Percentiles rank a stretch among this genome's conserved stretches.
Evolutionary conservation across 2,888 invertebrate genomes (phyloP).

Genomic region (Gandaritis pyraliata): DNA sequence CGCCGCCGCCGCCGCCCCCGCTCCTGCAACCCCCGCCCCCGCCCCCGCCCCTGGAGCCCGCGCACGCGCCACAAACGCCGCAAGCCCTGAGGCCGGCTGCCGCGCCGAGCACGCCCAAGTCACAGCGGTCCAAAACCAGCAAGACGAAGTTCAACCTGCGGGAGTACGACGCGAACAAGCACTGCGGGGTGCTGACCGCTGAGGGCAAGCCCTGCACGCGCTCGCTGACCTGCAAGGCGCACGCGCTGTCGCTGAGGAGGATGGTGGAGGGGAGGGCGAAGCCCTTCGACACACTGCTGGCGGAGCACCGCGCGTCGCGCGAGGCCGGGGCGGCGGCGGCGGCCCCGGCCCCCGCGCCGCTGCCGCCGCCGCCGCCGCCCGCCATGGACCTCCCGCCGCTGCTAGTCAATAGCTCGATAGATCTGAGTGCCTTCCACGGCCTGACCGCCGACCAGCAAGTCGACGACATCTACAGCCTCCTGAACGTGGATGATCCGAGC

Average conservation of each 20-base stretch:
- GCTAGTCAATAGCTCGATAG: slow-evolving; percentile 69
- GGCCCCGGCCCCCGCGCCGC: slow-evolving; percentile 46
- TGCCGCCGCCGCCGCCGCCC: slow-evolving; percentile 43
- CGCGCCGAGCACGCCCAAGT: slow-evolving; percentile 57
- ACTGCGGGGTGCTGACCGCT: slow-evolving; percentile 90
- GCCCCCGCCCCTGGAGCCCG: slow-evolving; percentile 41
- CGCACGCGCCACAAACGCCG: slow-evolving; percentile 37
- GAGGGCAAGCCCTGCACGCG: slow-evolving; percentile 91
- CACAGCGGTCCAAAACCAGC: slow-evolving; percentile 59
- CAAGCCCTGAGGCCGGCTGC: slow-evolving; percentile 45
- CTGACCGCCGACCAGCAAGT: slow-evolving; percentile 74
- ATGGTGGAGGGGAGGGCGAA: slow-evolving; percentile 89
- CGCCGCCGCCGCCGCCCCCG: slow-evolving; percentile 63
- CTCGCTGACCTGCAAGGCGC: slow-evolving; percentile 89
- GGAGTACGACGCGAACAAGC: slow-evolving; percentile 92
- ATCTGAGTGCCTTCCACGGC: slow-evolving; percentile 67
- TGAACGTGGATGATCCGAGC: slow-evolving; percentile 68
- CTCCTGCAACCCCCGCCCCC: slow-evolving; percentile 60
- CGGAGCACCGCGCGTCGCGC: slow-evolving; percentile 88
- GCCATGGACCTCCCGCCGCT: slow-evolving; percentile 61
- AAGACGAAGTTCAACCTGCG: slow-evolving; percentile 82
- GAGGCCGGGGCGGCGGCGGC: slow-evolving; percentile 67
- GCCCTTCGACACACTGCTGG: slow-evolving; percentile 89
- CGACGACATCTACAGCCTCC: slow-evolving; percentile 73
- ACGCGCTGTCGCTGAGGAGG: slow-evolving; percentile 88